Evolutionary conservation across 1,140 invertebrate genomes (phyloP), one percentile per base, ranked within the genome.

Genomic region (Hylaeus volcanicus): DNA sequence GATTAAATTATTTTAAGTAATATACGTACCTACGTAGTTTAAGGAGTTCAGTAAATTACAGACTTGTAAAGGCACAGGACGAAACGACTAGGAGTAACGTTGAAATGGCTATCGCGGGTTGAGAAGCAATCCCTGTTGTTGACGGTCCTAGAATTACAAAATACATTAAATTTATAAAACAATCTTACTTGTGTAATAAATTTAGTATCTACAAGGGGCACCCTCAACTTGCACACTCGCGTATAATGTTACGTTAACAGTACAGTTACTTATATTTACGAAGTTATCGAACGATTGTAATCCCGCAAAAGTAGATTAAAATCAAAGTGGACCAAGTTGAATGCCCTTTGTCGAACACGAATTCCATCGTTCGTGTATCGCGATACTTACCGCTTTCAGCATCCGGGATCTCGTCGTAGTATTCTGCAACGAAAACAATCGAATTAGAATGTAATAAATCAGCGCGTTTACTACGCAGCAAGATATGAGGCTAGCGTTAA

Each of bases 31-130:
- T 90, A 90, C 78, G 61, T 90, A 88, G 72, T 88, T 82, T 86
- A 82, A 82, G 86, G 55, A 85, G 74, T 74, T 85, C 65, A 85
- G 78, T 87, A 77, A 88, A 84, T 91, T 92, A 91, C 88, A 91
- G 81, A 83, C 83, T 88, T 81, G 77, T 90, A 83, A 87, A 89
- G 84, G 86, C 82, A 85, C 86, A 89, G 66, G 88, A 84, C 61
- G 86, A 90, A 74, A 90, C 68, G 88, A 92, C 89, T 90, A 91
- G 87, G 87, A 92, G 84, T 75, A 88, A 85, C 15, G 82, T 66
- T 86, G 87, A 55, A 58, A 90, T 26, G 68, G 64, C 63, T 82
- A 83, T 69, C 37, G 79, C 58, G 73, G 81, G 66, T 63, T 72
- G 87, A 55, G 70, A 78, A 48, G 82, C 71, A 60, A 72, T 64